Conservation (phyloP, 1,140 invertebrate species). For the Tetragonula clypearis region DNA sequence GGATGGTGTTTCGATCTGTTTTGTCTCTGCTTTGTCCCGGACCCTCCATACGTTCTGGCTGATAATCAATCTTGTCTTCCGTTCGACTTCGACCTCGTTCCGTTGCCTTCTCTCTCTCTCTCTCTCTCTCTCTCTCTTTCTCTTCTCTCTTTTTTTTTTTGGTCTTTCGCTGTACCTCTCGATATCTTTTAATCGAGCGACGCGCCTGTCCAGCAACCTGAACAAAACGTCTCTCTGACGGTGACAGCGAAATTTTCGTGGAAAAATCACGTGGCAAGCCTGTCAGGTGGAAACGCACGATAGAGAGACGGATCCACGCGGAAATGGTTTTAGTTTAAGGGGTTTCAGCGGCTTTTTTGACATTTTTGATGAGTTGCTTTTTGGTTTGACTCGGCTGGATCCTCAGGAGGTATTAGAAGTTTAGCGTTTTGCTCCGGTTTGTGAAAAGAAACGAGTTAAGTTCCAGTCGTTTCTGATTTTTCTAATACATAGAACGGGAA, state of each 20-base stretch:
- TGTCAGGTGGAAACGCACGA: neutral
- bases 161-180: neutral
- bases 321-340: too few species aligned
- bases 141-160: neutral
- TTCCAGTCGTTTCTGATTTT: too few species aligned
- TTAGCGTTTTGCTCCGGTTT: neutral
- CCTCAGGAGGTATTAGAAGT: too few species aligned
- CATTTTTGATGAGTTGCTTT: too few species aligned
- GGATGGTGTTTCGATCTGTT: conserved; percentile 63
- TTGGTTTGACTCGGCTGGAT: too few species aligned
- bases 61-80: conserved; percentile 61
- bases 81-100: conserved; percentile 30
- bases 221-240: neutral
- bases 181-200: neutral
- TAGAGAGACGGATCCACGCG: neutral
- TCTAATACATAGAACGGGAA: too few species aligned
- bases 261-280: neutral
- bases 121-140: neutral
- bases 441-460: neutral
- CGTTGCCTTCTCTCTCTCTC: neutral
- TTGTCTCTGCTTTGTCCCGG: conserved; percentile 57
- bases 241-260: neutral
- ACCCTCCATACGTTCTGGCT: conserved; percentile 15
- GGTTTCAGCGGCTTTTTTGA: too few species aligned
- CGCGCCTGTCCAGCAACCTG: neutral